Conservation (phyloP, 2,888 invertebrate genomes). For the Drosophila anomelani region DNA sequence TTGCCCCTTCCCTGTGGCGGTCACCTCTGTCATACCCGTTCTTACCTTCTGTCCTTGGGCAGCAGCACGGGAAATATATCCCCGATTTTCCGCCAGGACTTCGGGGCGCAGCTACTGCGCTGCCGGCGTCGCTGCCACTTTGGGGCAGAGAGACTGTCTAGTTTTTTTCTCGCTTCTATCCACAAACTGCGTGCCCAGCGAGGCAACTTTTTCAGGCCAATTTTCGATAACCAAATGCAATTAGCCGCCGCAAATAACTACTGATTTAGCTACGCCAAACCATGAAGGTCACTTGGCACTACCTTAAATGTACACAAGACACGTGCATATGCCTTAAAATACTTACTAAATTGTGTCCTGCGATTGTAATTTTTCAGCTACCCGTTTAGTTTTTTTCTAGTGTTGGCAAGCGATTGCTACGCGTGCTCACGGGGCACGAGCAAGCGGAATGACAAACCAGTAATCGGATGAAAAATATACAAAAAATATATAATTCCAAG, state of each 20-base stretch:
- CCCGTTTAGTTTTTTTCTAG: slow-evolving; percentile 73
- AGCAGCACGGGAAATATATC: slow-evolving; percentile 26
- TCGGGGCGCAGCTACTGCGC: slow-evolving; percentile 30
- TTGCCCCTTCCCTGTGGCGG: background rate
- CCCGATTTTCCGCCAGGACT: slow-evolving; percentile 50
- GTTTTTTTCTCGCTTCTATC: slow-evolving; percentile 43
- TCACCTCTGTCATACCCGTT: background rate
- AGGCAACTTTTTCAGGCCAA: slow-evolving; percentile 50
- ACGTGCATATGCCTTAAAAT: slow-evolving; percentile 54
- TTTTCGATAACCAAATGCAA: slow-evolving; percentile 29
- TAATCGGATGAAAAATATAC: slow-evolving; percentile 2
- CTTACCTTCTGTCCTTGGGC: background rate
- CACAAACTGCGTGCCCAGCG: slow-evolving; percentile 52
- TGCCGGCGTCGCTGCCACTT: slow-evolving; percentile 43
- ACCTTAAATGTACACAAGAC: slow-evolving; percentile 12
- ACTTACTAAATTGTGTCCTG: slow-evolving; percentile 82
- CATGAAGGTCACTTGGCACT: slow-evolving; percentile 41
- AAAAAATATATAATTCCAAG: background rate
- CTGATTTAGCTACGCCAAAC: slow-evolving; percentile 49
- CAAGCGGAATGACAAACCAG: slow-evolving; percentile 46
- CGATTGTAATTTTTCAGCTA: slow-evolving; percentile 70
- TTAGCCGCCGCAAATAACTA: slow-evolving; percentile 41
- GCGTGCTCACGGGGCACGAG: slow-evolving; percentile 52
- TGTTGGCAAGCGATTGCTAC: slow-evolving; percentile 62
- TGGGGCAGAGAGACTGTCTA: slow-evolving; percentile 51